phyloP scores from a whole-genome alignment of 2,113 vertebrate species.

The Halichoeres trimaculatus region DNA sequence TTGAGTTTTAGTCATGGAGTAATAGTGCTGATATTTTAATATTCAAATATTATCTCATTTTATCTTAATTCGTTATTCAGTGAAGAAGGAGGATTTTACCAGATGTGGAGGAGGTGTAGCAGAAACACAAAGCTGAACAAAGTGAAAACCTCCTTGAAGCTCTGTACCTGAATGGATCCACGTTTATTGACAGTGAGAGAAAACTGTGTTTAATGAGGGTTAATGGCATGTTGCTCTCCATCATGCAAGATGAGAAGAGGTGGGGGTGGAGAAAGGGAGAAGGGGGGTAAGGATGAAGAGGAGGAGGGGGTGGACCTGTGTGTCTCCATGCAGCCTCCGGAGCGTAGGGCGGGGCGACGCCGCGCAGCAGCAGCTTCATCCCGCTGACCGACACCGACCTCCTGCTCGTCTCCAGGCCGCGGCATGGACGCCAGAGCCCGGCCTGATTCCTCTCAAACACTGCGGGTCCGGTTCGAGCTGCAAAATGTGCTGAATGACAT shows the following conservation, averaged over 20 bases:
- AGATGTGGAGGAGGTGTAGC: too few relatives aligned
- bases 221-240: not conserved
- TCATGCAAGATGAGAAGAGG: not conserved
- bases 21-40: too few relatives aligned
- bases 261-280: not conserved
- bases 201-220: not conserved
- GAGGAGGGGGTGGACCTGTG: not conserved
- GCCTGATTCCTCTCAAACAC: not conserved
- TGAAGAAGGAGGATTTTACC: too few relatives aligned
- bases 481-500: not conserved
- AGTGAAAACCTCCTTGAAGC: too few relatives aligned
- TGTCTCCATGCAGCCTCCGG: slow-evolving; percentile 56
- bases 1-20: too few relatives aligned
- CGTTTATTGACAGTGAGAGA: too few relatives aligned
- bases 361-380: slow-evolving; percentile 62
- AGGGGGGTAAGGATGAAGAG: not conserved
- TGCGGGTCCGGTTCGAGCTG: slow-evolving; percentile 27
- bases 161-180: too few relatives aligned
- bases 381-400: slow-evolving; percentile 54
- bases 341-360: slow-evolving; percentile 69
- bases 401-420: slow-evolving; percentile 63
- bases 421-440: slow-evolving; percentile 53
- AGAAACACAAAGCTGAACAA: too few relatives aligned
- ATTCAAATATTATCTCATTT: too few relatives aligned
- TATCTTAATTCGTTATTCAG: too few relatives aligned